Percentiles rank a stretch among this genome's conserved stretches.
Conservation (phyloP, 2,888 invertebrate genomes). For the Coelogynopora nodosa region DNA sequence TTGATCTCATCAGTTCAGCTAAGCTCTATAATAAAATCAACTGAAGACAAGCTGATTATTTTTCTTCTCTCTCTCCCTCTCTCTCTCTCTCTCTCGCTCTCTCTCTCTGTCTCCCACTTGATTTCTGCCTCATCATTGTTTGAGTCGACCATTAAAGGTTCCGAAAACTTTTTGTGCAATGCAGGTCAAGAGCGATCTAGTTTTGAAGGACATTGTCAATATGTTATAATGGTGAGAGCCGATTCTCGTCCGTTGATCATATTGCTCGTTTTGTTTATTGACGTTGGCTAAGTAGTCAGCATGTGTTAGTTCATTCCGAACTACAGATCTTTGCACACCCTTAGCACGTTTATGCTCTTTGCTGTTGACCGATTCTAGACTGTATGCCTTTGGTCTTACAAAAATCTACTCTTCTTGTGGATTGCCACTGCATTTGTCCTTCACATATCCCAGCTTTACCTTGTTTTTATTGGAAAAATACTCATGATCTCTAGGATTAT, state of each 20-base stretch:
- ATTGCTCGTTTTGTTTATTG: not conserved
- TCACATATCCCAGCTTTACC: not conserved
- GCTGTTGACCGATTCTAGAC: not conserved
- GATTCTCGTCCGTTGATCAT: not conserved
- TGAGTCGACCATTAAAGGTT: no score
- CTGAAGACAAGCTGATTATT: no score
- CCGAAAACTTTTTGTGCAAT: no score
- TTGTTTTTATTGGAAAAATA: not conserved
- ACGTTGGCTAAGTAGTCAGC: not conserved
- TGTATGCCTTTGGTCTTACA: not conserved
- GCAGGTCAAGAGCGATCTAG: no score
- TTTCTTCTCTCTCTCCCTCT: no score
- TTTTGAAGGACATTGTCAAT: not conserved
- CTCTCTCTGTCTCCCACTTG: no score
- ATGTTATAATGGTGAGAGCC: not conserved
- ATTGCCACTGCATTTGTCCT: not conserved
- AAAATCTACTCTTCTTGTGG: not conserved
- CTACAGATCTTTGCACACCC: not conserved
- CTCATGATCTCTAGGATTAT: not conserved
- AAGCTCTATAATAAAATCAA: no score
- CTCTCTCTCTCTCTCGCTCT: no score
- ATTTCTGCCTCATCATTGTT: no score
- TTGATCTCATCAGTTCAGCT: no score
- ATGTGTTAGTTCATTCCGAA: not conserved
- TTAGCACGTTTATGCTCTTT: not conserved